Percentiles rank a stretch among this genome's conserved stretches.
These are phyloP conservation scores for Belonocnema kinseyi DNA, from an alignment of 1,140 invertebrate genomes.

Conservation along the genomic window DNA sequence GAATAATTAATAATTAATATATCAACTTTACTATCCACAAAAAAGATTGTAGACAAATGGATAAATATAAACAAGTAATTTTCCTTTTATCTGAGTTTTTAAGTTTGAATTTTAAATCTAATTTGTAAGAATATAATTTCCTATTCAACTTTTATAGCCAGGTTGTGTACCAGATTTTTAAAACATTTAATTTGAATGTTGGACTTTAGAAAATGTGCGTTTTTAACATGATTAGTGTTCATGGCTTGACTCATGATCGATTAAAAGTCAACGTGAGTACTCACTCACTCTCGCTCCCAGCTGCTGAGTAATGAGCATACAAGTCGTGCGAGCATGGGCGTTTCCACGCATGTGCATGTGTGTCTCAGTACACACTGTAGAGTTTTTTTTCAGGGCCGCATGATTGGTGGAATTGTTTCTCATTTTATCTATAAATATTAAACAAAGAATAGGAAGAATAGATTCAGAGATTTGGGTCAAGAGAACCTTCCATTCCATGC, in stretches of 20 bases:
- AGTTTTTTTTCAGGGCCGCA: conserved; percentile 29
- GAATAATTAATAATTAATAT: no score
- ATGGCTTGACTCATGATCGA: conserved; percentile 51
- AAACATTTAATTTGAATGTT: no score
- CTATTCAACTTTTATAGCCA: no score
- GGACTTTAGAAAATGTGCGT: neutral
- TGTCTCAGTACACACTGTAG: conserved; percentile 36
- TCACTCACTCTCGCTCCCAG: conserved; percentile 37
- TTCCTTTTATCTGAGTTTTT: no score
- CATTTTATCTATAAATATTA: neutral
- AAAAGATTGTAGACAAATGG: no score
- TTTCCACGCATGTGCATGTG: conserved; percentile 53
- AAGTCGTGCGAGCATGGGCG: conserved; percentile 43
- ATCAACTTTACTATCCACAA: no score
- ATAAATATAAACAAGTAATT: no score
- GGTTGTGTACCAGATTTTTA: no score
- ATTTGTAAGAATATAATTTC: no score
- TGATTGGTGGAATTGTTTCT: conserved; percentile 23
- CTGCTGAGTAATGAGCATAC: conserved; percentile 4
- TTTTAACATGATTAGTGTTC: conserved; percentile 19
- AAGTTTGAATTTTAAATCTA: no score
- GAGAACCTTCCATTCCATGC: no score
- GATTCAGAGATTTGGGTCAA: no score
- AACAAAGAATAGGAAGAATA: neutral
- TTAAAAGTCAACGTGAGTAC: conserved; percentile 53